A percentile compares a stretch with the other conserved stretches of the same genome.
Evolutionary conservation across 2,113 vertebrate species (phyloP).

Genomic region (Alaudala cheleensis): DNA sequence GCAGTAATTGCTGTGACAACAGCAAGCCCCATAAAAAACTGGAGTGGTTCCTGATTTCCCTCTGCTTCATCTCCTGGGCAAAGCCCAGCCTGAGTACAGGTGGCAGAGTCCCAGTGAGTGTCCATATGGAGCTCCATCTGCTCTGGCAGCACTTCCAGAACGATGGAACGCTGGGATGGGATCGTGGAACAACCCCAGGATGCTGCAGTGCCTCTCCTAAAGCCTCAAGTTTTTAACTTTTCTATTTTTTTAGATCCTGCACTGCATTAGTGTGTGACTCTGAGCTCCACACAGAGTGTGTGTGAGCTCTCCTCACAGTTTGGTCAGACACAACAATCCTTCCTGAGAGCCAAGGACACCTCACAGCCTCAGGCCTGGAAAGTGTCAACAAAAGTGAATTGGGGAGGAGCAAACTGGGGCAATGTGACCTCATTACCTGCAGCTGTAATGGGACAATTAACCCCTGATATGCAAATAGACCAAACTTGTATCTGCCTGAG

Average conservation of each 20-base stretch:
- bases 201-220: background rate
- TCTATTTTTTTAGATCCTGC: rapidly evolving
- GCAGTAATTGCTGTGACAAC: constrained; percentile 52
- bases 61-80: constrained; percentile 52
- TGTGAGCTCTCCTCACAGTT: background rate
- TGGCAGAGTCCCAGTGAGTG: constrained; percentile 48
- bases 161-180: constrained; percentile 3
- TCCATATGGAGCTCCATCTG: constrained; percentile 70
- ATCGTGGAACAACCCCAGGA: background rate
- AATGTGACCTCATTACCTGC: background rate
- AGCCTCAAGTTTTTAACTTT: background rate
- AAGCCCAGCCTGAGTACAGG: constrained; percentile 55
- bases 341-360: background rate
- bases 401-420: background rate
- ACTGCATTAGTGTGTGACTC: background rate
- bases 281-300: background rate
- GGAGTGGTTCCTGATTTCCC: background rate
- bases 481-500: rapidly evolving
- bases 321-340: background rate
- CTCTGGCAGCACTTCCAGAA: constrained; percentile 27
- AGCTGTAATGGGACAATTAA: background rate
- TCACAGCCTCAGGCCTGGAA: background rate
- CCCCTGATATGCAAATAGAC: background rate
- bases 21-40: constrained; percentile 44
- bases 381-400: background rate